These are phyloP conservation scores for Plectropomus leopardus DNA, from an alignment of 2,113 vertebrate species.

Conservation along the genomic window DNA sequence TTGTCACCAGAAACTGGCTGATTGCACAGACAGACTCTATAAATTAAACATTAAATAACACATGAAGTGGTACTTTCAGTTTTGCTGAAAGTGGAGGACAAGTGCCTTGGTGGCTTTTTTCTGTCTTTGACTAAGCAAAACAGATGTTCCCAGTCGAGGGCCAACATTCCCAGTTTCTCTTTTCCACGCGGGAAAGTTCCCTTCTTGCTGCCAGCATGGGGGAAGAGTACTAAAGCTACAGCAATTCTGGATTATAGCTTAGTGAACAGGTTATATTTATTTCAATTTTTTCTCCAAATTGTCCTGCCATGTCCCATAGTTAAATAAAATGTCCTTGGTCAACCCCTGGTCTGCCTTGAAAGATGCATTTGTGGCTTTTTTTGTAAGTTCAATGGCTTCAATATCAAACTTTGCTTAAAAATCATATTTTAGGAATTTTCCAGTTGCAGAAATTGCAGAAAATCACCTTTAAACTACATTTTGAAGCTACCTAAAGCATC, in stretches of 20 bases:
- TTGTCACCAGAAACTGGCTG: neutral
- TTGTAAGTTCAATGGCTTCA: too few species aligned
- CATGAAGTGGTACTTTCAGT: constrained; percentile 26
- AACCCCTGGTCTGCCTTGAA: constrained; percentile 37
- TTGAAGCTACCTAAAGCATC: neutral
- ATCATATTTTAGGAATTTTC: neutral
- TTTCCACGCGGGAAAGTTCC: constrained; percentile 85
- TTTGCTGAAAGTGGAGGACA: constrained; percentile 49
- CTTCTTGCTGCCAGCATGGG: constrained; percentile 72
- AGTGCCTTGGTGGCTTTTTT: constrained; percentile 25
- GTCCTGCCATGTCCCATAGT: constrained; percentile 68
- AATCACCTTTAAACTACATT: neutral
- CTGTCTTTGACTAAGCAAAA: constrained; percentile 69
- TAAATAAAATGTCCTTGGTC: constrained; percentile 51
- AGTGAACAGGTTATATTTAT: constrained; percentile 75
- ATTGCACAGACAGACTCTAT: neutral
- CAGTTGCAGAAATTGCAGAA: too few species aligned
- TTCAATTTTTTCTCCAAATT: constrained; percentile 58
- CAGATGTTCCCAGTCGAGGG: constrained; percentile 79
- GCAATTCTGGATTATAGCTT: constrained; percentile 80
- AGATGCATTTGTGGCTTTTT: constrained; percentile 23
- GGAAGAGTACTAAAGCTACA: constrained; percentile 59
- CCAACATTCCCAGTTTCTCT: constrained; percentile 82
- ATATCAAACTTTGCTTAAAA: neutral
- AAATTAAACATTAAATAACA: neutral